phyloP scores from a whole-genome alignment of 2,797 vertebrate species.

The Distichodus sexfasciatus region DNA sequence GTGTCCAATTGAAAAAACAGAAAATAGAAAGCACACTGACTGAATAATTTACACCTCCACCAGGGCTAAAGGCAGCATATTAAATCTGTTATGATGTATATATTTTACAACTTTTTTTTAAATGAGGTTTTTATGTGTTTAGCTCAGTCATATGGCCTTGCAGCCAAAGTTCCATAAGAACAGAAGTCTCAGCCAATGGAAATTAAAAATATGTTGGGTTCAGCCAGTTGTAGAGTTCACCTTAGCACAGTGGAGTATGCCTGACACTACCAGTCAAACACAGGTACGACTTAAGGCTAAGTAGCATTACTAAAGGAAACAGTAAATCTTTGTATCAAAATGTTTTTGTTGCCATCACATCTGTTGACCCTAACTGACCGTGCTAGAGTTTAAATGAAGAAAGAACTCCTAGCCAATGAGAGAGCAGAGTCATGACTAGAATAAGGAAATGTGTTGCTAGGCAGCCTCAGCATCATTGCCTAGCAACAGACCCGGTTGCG shows the following conservation, averaged over 20 bases:
- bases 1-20: background rate
- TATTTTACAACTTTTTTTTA: too few relatives aligned
- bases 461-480: slow-evolving; percentile 70
- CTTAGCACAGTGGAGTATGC: background rate
- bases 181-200: background rate
- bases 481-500: slow-evolving; percentile 73
- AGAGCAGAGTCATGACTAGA: slow-evolving; percentile 67
- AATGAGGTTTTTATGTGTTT: too few relatives aligned
- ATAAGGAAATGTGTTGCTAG: slow-evolving; percentile 76
- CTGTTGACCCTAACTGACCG: background rate
- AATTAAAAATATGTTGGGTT: background rate
- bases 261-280: background rate
- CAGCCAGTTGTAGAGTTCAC: background rate
- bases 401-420: slow-evolving; percentile 57
- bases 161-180: too few relatives aligned
- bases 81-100: background rate
- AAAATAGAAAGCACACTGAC: background rate
- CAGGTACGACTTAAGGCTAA: slow-evolving; percentile 4
- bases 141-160: slow-evolving; percentile 18
- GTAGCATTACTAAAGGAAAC: slow-evolving; percentile 36
- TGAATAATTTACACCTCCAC: slow-evolving; percentile 23
- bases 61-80: background rate
- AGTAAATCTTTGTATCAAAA: background rate
- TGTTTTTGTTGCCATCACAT: background rate
- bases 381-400: slow-evolving; percentile 5